Evolutionary conservation across 1,140 invertebrate genomes (phyloP), one percentile per base, ranked within the genome.

Genomic region (Eubasilissa regina): DNA sequence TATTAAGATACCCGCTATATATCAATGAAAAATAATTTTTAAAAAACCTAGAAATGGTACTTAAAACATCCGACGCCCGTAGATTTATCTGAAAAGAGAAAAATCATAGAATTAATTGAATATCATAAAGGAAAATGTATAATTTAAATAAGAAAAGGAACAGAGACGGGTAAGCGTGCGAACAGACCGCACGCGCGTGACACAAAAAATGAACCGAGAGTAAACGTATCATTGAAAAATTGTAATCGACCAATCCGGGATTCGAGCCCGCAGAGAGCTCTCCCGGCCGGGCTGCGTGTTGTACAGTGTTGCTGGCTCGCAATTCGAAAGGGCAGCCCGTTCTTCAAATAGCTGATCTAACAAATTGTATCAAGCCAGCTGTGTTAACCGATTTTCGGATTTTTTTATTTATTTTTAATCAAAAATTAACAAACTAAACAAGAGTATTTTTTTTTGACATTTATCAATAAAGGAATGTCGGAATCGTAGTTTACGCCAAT

Each of bases 261-360:
- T n/a, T n/a, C n/a, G n/a, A n/a, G n/a, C n/a, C n/a, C n/a, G 25
- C 25, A 35, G 25, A 35, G 6, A 3, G 25, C n/a, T 72, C 62
- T 66, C 17, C 25, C 62, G 35, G 9, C n/a, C 35, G 43, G 62
- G 4, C 43, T 66, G 3, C 7, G 13, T 21, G 9, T 8, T 6
- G 25, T 11, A 64, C 0, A 43, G 60, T 64, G 19, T 64, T 21
- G 60, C 75, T 47, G 64, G 75, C 47, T 64, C 44, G 75, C 75
- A 76, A 76, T 76, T 76, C 21, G 17, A 76, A 64, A 76, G 75
- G 47, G 19, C 75, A 76, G 75, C 60, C 58, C 4, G 48, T 84
- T 85, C 21, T 64, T 56, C 10, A 0, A 70, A 70, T 19, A 70
- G 25, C 53, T 58, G 53, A 76, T 62, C 75, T 64, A 62, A 17